Percentiles rank a stretch among this genome's conserved stretches.
These are phyloP conservation scores for Drosophila kikkawai DNA, from an alignment of 1,140 invertebrate species.

Conservation along the genomic window DNA sequence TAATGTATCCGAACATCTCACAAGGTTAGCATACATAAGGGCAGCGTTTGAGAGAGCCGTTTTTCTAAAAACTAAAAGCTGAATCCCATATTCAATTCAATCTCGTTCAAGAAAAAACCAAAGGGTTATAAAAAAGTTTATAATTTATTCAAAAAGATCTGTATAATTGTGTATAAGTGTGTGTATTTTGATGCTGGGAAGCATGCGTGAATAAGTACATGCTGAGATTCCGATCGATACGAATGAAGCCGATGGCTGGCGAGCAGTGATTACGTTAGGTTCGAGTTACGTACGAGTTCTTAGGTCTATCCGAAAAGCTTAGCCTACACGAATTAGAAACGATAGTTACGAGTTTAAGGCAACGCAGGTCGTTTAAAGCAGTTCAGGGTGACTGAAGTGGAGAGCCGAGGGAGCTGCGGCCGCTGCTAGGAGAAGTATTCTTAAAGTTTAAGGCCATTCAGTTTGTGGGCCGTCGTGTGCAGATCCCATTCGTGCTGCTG, in stretches of 20 bases:
- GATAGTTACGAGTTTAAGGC: constrained; percentile 55
- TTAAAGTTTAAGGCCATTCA: constrained; percentile 73
- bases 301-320: constrained; percentile 66
- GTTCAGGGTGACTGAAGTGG: background rate
- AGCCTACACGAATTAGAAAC: constrained; percentile 30
- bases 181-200: constrained; percentile 38
- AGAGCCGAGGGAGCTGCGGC: background rate
- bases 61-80: background rate
- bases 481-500: constrained; percentile 85
- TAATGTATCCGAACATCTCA: background rate
- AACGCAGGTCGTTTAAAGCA: constrained; percentile 49
- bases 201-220: constrained; percentile 69
- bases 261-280: constrained; percentile 61
- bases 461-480: constrained; percentile 75
- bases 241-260: constrained; percentile 58
- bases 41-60: background rate
- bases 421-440: constrained; percentile 3
- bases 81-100: background rate
- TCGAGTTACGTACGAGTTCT: constrained; percentile 33
- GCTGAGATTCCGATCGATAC: constrained; percentile 71
- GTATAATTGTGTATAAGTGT: constrained; percentile 34
- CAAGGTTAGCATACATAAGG: background rate
- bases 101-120: background rate
- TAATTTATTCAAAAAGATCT: constrained; percentile 38
- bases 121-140: constrained; percentile 24